Conservation (phyloP, 2,888 invertebrate genomes). For the Drosophila falleni region DNA sequence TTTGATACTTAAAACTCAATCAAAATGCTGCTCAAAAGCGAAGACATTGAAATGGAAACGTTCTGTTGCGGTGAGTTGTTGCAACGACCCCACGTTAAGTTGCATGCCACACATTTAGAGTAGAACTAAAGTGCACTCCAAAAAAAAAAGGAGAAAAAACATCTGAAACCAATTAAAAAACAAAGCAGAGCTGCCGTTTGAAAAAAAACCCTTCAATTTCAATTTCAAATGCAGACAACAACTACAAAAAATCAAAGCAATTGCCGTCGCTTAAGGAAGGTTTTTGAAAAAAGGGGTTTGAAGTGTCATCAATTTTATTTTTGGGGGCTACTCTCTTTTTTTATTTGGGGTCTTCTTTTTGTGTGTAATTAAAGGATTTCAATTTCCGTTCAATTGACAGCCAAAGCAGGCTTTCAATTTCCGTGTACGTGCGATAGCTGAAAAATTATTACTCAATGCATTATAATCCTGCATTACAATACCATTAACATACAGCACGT, state of each 20-base stretch:
- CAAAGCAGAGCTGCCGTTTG: slow-evolving; percentile 4
- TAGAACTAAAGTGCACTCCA: slow-evolving; percentile 41
- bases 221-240: slow-evolving; percentile 51
- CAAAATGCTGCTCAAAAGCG: slow-evolving; percentile 74
- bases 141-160: slow-evolving; percentile 9
- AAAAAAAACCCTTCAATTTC: slow-evolving; percentile 34
- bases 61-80: slow-evolving; percentile 84
- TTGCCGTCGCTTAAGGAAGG: slow-evolving; percentile 37
- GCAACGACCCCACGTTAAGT: slow-evolving; percentile 25
- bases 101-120: slow-evolving; percentile 14
- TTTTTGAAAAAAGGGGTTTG: slow-evolving; percentile 28
- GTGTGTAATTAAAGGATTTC: slow-evolving; percentile 64
- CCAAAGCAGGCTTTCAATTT: slow-evolving; percentile 52
- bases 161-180: slow-evolving; percentile 40
- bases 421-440: slow-evolving; percentile 56
- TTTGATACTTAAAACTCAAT: background rate
- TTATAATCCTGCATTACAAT: slow-evolving; percentile 50
- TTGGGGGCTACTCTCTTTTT: background rate
- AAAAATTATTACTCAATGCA: slow-evolving; percentile 31
- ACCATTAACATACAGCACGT: slow-evolving; percentile 41
- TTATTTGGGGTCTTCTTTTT: background rate
- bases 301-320: slow-evolving; percentile 8
- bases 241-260: slow-evolving; percentile 36
- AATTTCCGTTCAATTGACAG: slow-evolving; percentile 59
- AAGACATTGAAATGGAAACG: slow-evolving; percentile 83